Base-by-base conservation (phyloP, 2,888 invertebrate species). In the Cryptus armator region DNA sequence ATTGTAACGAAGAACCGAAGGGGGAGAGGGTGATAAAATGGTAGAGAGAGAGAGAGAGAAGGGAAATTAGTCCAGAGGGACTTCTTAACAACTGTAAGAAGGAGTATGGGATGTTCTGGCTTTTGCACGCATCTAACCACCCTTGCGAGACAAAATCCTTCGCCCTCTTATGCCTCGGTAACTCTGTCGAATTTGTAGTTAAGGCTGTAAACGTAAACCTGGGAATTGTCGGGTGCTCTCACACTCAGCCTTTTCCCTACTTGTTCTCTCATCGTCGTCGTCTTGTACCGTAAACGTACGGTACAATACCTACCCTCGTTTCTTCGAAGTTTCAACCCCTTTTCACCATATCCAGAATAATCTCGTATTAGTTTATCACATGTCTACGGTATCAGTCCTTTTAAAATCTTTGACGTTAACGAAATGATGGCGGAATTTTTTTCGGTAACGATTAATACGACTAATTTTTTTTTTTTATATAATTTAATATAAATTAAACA, bases 111-210 rank as follows among this genome's bases (percentile, higher is more conserved):
- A 84, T 67, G 88, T 37, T 86, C 89, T 86, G 88, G 87, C 90
- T 90, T 90, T 91, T 88, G 90, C 90, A 90, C 91, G 90, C 89
- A 88, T 88, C 91, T 89, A 91, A 92, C 91, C 92, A 91, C 93
- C 93, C 92, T 92, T 91, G 90, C 91, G 93, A 93, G 93, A 93
- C 92, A 91, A 91, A 91, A 92, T 91, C 85, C 86, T 80, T 70
- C 75, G 75, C 89, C 90, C 90, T 90, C 91, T 91, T 92, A 92
- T 91, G 92, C 92, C 91, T 90, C 92, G 92, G 90, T 92, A 91
- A 92, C 92, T 93, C 92, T 91, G 93, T 92, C 93, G 93, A 93
- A 93, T 93, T 93, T 93, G 92, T 93, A 93, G 92, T 92, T 92
- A 91, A 91, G 92, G 91, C 91, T 91, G 92, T 93, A 93, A 93